Evolutionary conservation across 2,113 vertebrate species (phyloP), one percentile per base, ranked within the genome.

Genomic region (Macrotus californicus): DNA sequence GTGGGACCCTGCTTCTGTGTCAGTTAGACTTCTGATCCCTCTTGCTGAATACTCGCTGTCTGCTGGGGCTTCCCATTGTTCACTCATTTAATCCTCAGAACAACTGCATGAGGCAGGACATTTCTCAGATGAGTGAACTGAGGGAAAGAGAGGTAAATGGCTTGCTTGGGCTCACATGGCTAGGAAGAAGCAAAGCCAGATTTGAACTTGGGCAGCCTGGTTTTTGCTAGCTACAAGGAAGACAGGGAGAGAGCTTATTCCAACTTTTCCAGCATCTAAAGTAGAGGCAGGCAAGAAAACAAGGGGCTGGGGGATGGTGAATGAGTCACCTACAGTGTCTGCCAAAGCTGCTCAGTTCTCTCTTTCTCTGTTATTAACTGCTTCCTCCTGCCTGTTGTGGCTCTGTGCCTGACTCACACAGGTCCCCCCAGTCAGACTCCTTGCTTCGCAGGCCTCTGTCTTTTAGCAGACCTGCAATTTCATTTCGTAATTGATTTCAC

Each of bases 321-420:
- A 50, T 82, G 77, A 95, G 43, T 93, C 86, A 96, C 16, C n/a
- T 22, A 2, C 0, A 2, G 15, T 19, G n/a, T 50, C 87, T 96
- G 94, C 77, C 82, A 88, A 73, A 61, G 91, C 52, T 76, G 72
- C 13, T 76, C 56, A 48, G 21, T 91, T 89, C 83, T 91, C 69
- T 54, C 41, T 43, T 75, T 29, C 83, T 67, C 36, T 80, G 22
- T 54, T 46, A 54, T 91, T 81, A 81, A 41, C 54, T 46, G 16
- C 36, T 81, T 76, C 52, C 36, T 90, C 31, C 85, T 39, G 21
- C 22, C 41, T 41, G 7, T 22, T 2, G 2, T 29, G 39, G 36
- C 3, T 77, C 36, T 69, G 9, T 9, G 8, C 19, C n/a, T 72
- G 61, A 80, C 29, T 85, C 67, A 54, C 5, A 75, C 41, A 39